Evolutionary conservation across 1,140 invertebrate species (phyloP), one percentile per base, ranked within the genome.

Genomic region (Ylistrum balloti): DNA sequence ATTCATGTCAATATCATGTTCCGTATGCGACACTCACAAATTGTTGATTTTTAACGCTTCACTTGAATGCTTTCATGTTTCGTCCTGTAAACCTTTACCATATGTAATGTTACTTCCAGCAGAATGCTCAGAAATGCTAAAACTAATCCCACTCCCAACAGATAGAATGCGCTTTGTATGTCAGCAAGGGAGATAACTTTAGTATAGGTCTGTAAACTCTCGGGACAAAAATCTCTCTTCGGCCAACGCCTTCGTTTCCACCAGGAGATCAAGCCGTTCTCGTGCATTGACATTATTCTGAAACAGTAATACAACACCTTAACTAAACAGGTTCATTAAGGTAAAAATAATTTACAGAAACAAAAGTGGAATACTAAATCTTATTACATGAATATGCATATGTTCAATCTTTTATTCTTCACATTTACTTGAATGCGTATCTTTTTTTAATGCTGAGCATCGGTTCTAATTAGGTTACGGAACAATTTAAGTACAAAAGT

Each of bases 261-360:
- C 20, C 88, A 90, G n/a, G 90, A 56, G 33, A 94, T 88, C 45
- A 93, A 33, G 0, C 93, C 93, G 33, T 90, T 91, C 86, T 93
- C 93, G 86, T 92, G 90, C 41, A 93, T 88, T 7, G 85, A 38
- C 85, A 92, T 88, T 33, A 94, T 93, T 86, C 93, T 94, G 90
- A 15, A 92, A 91, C 28, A 88, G 33, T 86, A 91, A 38, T 7
- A 38, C 5, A 38, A 38, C 35, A 38, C 13, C 35, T 7, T 38
- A 38, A n/a, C n/a, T n/a, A n/a, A n/a, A n/a, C n/a, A n/a, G n/a
- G n/a, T n/a, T n/a, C n/a, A n/a, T n/a, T n/a, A n/a, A n/a, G n/a
- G n/a, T n/a, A n/a, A n/a, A n/a, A n/a, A n/a, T n/a, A n/a, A n/a
- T n/a, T n/a, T n/a, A n/a, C n/a, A n/a, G n/a, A n/a, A n/a, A n/a